Conservation (phyloP, 92 coral and sea anemone species). For the Pocillopora meandrina region DNA sequence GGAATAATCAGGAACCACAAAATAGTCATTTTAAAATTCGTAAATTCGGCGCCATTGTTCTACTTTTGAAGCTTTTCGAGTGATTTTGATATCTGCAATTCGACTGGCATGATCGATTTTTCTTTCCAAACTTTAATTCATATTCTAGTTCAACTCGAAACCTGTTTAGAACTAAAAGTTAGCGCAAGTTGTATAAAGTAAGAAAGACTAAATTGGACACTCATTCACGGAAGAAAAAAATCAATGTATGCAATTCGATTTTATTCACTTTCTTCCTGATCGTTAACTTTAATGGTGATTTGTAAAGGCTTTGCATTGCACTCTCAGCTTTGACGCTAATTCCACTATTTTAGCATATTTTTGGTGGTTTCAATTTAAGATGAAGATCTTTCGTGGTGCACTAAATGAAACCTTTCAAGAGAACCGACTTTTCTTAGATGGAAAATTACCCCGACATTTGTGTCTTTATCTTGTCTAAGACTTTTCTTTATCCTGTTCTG, state of each 20-base stretch:
- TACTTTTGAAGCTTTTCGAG: too few species aligned
- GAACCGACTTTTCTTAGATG: background rate
- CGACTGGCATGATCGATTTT: too few species aligned
- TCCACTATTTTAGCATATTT: slow-evolving; percentile 3
- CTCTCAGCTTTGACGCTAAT: slow-evolving; percentile 6
- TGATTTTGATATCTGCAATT: too few species aligned
- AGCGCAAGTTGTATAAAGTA: too few species aligned
- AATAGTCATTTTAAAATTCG: too few species aligned
- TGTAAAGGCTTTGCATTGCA: background rate
- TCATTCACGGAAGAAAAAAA: background rate
- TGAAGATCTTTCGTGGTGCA: background rate
- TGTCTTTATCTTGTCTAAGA: background rate
- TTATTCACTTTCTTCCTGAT: background rate
- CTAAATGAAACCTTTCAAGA: slow-evolving; percentile 8
- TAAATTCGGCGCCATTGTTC: too few species aligned
- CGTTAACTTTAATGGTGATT: slow-evolving; percentile 1
- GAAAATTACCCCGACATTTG: slow-evolving; percentile 4
- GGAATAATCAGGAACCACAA: too few species aligned
- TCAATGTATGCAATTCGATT: background rate
- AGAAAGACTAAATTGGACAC: too few species aligned
- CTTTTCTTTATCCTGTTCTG: slow-evolving; percentile 4
- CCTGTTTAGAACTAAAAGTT: too few species aligned
- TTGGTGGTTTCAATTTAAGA: background rate
- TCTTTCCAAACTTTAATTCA: too few species aligned
- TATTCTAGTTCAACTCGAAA: too few species aligned